Percentiles rank a stretch among this genome's conserved stretches.
phyloP scores from a whole-genome alignment of 2,888 invertebrate genomes.

The Eupelmus urozonus region DNA sequence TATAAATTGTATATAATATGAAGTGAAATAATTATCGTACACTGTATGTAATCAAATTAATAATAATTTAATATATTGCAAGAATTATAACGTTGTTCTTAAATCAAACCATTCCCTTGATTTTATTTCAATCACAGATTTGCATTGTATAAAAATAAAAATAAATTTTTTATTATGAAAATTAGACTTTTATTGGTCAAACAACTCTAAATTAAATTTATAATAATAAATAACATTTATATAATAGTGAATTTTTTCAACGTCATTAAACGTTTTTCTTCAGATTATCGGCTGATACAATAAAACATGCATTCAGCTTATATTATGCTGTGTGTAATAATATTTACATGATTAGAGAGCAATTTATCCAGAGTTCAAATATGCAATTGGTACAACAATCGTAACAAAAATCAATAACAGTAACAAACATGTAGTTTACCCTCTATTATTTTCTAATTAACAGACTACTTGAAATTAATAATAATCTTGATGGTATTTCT shows the following conservation, averaged over 20 bases:
- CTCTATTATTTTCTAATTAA: not conserved
- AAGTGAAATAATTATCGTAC: slow-evolving; percentile 71
- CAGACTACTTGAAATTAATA: too few species aligned
- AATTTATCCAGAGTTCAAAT: slow-evolving; percentile 62
- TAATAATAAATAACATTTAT: slow-evolving; percentile 47
- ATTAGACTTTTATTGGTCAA: slow-evolving; percentile 42
- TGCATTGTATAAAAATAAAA: slow-evolving; percentile 8
- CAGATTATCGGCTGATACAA: not conserved
- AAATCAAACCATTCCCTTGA: slow-evolving; percentile 24
- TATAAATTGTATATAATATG: slow-evolving; percentile 71
- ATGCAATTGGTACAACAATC: slow-evolving; percentile 66
- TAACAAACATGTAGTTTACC: slow-evolving; percentile 35
- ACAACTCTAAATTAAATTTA: slow-evolving; percentile 28
- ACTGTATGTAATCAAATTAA: slow-evolving; percentile 72
- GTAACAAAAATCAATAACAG: slow-evolving; percentile 68
- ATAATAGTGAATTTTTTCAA: slow-evolving; percentile 23
- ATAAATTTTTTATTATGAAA: slow-evolving; percentile 30
- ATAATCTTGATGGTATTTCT: too few species aligned
- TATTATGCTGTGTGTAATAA: slow-evolving; percentile 28
- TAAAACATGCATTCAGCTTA: not conserved
- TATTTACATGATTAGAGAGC: slow-evolving; percentile 69
- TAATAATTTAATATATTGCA: slow-evolving; percentile 76
- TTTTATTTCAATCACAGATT: slow-evolving; percentile 3
- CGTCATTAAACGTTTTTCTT: slow-evolving; percentile 7
- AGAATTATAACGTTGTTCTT: slow-evolving; percentile 64